Base-by-base conservation (phyloP, 2,888 invertebrate species). In the Parnassius glacialis region DNA sequence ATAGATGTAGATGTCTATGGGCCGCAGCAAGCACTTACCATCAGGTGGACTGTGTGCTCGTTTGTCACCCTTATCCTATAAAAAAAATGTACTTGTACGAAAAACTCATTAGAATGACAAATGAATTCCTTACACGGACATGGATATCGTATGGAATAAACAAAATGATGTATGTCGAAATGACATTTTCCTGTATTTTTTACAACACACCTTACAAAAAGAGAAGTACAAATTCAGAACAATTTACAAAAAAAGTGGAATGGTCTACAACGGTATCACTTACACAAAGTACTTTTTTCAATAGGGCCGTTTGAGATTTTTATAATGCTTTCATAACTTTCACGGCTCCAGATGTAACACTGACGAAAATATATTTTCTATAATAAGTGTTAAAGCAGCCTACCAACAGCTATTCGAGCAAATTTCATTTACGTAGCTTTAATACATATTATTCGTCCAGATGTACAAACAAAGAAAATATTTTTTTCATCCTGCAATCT, bases 201-300 rank as follows among this genome's bases (percentile, higher is more conserved):
- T 50, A 50, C 20, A 52, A 25, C 25, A 25, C 10, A 25, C 11
- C 12, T 25, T 52, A 52, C 20, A 52, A 34, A 52, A 25, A n/a
- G 34, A 25, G 10, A 52, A 25, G n/a, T 52, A 52, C 20, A 3
- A 52, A 52, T 25, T 34, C 34, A 25, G 20, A 52, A 52, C 3
- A 12, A n/a, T n/a, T 16, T 41, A 34, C 42, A 52, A 42, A 13
- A 34, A n/a, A 34, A 34, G 52, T 42, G 52, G 2, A 34, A 34
- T 34, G 34, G 34, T 52, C 9, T 41, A 13, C 11, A 52, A n/a
- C 41, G 13, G 52, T 41, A 41, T 52, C 41, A 52, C 41, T 52
- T 52, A 52, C 25, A 41, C n/a, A 52, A 41, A 52, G 52, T 52
- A 42, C 52, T 52, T 52, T 52, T 52, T 52, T 34, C 34, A 52